Conservation (phyloP, 2,113 vertebrate genomes). For the Herpetotheres cachinnans region DNA sequence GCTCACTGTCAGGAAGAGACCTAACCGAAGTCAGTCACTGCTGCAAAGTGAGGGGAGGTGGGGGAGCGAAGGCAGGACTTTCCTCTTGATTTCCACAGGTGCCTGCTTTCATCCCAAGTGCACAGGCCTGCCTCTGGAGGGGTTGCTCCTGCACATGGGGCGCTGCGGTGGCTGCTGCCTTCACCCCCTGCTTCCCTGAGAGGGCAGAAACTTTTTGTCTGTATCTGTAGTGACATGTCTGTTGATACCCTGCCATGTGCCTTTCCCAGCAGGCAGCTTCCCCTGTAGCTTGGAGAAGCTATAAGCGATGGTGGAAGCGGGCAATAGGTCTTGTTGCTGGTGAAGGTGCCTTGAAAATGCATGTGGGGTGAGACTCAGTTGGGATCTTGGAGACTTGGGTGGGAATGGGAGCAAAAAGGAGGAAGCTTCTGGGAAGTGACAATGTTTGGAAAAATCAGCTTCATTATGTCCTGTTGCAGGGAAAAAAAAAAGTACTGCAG, state of each 20-base stretch:
- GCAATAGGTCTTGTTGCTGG: background rate
- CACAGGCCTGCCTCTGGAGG: background rate
- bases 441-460: background rate
- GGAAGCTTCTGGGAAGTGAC: background rate
- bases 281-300: background rate
- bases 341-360: background rate
- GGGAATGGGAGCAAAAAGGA: background rate
- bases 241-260: rapidly evolving
- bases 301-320: background rate
- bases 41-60: background rate
- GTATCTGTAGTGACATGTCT: background rate
- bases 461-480: background rate
- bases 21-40: rapidly evolving
- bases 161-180: rapidly evolving
- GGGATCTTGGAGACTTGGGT: background rate
- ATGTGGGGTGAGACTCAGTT: background rate
- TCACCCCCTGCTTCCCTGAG: rapidly evolving
- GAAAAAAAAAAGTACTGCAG: background rate
- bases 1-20: background rate
- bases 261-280: background rate
- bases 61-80: background rate
- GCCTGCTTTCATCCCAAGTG: rapidly evolving
- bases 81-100: background rate
- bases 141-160: rapidly evolving
- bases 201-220: background rate